A percentile compares a stretch with the other conserved stretches of the same genome.
phyloP scores from a whole-genome alignment of 1,140 invertebrate genomes.

The Drosophila rhopaloa region DNA sequence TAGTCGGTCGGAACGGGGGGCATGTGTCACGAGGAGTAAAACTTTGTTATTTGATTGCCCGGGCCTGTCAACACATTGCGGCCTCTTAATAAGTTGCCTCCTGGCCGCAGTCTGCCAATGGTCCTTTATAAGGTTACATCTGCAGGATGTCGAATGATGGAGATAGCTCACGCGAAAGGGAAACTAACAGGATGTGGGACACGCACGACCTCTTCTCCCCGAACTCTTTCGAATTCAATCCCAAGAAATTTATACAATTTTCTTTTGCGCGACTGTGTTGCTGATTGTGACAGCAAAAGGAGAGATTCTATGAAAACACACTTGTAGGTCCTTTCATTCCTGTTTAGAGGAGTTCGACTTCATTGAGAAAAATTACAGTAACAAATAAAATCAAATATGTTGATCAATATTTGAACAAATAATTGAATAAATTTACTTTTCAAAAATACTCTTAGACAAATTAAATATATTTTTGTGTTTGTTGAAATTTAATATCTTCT shows the following conservation, averaged over 20 bases:
- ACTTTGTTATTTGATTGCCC: slow-evolving; percentile 72
- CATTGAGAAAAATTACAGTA: neutral
- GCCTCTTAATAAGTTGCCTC: slow-evolving; percentile 35
- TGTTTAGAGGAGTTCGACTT: neutral
- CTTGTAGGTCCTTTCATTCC: slow-evolving; percentile 8
- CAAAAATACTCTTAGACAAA: too few species aligned
- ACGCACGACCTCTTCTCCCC: neutral
- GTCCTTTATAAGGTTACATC: neutral
- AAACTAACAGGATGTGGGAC: slow-evolving; percentile 8
- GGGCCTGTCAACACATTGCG: slow-evolving; percentile 49
- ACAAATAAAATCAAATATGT: too few species aligned
- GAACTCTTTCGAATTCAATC: slow-evolving; percentile 15
- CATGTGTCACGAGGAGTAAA: slow-evolving; percentile 28
- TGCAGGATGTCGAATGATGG: slow-evolving; percentile 6
- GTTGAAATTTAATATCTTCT: too few species aligned
- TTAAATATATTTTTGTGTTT: too few species aligned
- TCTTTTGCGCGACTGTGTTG: slow-evolving; percentile 11
- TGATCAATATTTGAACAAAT: too few species aligned
- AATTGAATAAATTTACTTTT: too few species aligned
- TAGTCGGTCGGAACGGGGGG: slow-evolving; percentile 6
- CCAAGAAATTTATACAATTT: slow-evolving; percentile 34
- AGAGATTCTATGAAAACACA: slow-evolving; percentile 8
- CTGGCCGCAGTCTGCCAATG: slow-evolving; percentile 4
- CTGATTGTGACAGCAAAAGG: slow-evolving; percentile 36
- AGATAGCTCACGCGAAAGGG: slow-evolving; percentile 2